Conservation (phyloP, 2,797 vertebrate genomes). For the Xiphophorus birchmanni region DNA sequence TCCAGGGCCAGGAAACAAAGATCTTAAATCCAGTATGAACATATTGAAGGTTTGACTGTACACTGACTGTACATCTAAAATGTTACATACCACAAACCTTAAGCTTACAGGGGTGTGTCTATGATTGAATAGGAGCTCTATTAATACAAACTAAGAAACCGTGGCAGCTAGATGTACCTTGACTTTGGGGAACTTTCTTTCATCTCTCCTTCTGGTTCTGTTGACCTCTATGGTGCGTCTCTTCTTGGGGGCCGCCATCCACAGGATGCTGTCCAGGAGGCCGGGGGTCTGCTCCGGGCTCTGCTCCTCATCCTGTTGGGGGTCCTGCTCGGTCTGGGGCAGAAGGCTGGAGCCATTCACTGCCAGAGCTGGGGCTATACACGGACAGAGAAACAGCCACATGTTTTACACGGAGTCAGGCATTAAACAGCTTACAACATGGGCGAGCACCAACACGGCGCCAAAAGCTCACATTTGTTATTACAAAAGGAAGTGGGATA, state of each 20-base stretch:
- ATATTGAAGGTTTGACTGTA: not conserved
- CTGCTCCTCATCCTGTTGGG: constrained; percentile 43
- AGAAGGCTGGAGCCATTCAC: constrained; percentile 73
- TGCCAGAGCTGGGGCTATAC: constrained; percentile 84
- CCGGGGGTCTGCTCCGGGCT: constrained; percentile 41
- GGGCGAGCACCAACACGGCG: not conserved
- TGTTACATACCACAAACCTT: not conserved
- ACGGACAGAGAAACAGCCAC: not conserved
- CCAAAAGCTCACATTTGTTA: not conserved
- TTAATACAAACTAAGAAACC: not conserved
- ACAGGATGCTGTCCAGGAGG: constrained; percentile 84
- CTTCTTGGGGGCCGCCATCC: constrained; percentile 97
- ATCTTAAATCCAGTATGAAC: not conserved
- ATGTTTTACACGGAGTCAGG: not conserved
- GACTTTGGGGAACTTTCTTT: constrained; percentile 83
- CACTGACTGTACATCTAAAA: not conserved
- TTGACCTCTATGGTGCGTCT: constrained; percentile 93
- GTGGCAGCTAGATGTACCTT: constrained; percentile 79
- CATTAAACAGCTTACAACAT: not conserved
- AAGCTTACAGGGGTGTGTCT: not conserved
- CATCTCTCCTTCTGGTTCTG: constrained; percentile 87
- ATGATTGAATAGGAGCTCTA: not conserved
- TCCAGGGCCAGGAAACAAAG: not conserved
- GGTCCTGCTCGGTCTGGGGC: constrained; percentile 47
- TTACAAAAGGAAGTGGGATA: not conserved